Percentiles rank a stretch among this genome's conserved stretches.
phyloP scores from a whole-genome alignment of 2,888 invertebrate species.

The Graphium colonna region DNA sequence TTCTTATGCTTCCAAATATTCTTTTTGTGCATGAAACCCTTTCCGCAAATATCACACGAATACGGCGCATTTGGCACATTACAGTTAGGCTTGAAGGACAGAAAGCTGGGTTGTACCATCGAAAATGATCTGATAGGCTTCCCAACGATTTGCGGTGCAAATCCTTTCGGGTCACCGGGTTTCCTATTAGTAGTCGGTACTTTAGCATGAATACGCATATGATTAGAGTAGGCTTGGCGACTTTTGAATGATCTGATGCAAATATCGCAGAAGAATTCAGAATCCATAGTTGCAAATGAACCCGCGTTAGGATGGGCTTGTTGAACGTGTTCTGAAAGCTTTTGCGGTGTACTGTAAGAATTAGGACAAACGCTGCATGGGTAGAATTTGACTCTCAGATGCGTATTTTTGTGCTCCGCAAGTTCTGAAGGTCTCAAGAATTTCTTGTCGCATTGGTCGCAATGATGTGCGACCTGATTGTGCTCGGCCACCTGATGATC shows the following conservation, averaged over 20 bases:
- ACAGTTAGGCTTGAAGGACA: slow-evolving; percentile 59
- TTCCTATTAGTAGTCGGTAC: slow-evolving; percentile 73
- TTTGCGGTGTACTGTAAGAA: slow-evolving; percentile 82
- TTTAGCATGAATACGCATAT: slow-evolving; percentile 76
- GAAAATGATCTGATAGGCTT: slow-evolving; percentile 65
- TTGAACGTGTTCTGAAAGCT: slow-evolving; percentile 78
- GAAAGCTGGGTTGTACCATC: slow-evolving; percentile 53
- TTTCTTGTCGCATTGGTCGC: slow-evolving; percentile 82
- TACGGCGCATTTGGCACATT: slow-evolving; percentile 75
- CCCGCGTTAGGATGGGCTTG: slow-evolving; percentile 67
- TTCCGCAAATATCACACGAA: slow-evolving; percentile 83
- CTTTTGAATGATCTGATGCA: slow-evolving; percentile 81
- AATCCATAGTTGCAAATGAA: slow-evolving; percentile 42
- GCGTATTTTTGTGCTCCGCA: slow-evolving; percentile 83
- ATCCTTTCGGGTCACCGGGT: slow-evolving; percentile 59
- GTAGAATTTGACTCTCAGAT: slow-evolving; percentile 83
- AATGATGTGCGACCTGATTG: slow-evolving; percentile 75
- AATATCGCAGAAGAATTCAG: slow-evolving; percentile 76
- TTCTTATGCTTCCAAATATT: slow-evolving; percentile 79
- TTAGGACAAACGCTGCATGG: slow-evolving; percentile 80
- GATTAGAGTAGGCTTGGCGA: slow-evolving; percentile 76
- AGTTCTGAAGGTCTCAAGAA: slow-evolving; percentile 81
- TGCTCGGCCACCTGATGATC: slow-evolving; percentile 79
- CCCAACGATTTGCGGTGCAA: slow-evolving; percentile 66
- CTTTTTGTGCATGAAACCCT: slow-evolving; percentile 78